phyloP scores from a whole-genome alignment of 1,140 invertebrate species.

The Centruroides vittatus region DNA sequence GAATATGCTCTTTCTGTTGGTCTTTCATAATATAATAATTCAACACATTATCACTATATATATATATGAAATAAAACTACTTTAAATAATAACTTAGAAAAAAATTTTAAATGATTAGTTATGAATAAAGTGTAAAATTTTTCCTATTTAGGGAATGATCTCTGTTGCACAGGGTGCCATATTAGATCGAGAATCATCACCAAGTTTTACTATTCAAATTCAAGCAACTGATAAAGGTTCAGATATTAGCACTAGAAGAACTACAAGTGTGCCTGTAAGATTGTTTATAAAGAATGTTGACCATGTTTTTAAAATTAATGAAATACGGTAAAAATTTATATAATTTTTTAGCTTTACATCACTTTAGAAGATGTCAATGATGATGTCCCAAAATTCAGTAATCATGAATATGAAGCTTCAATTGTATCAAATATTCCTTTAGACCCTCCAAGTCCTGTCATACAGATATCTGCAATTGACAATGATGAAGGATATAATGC shows the following conservation, averaged over 20 bases:
- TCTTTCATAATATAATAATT: too few relatives aligned
- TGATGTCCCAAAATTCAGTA: constrained; percentile 70
- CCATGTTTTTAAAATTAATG: not conserved
- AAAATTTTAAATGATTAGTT: too few relatives aligned
- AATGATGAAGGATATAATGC: constrained; percentile 59
- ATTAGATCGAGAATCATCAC: constrained; percentile 60
- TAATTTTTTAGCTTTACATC: constrained; percentile 14
- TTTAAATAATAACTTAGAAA: too few relatives aligned
- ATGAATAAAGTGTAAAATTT: too few relatives aligned
- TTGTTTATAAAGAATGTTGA: not conserved
- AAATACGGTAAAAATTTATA: too few relatives aligned
- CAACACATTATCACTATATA: too few relatives aligned
- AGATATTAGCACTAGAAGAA: constrained; percentile 40
- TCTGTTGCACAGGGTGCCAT: constrained; percentile 40
- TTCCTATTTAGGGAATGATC: constrained; percentile 25
- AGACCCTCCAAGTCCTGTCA: constrained; percentile 55
- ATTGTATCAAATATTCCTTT: constrained; percentile 68
- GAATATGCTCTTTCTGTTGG: too few relatives aligned
- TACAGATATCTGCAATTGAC: constrained; percentile 62
- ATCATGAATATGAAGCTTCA: constrained; percentile 34
- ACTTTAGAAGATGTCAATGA: constrained; percentile 46
- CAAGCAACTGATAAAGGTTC: constrained; percentile 64
- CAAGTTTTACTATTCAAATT: constrained; percentile 56
- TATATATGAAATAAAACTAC: too few relatives aligned
- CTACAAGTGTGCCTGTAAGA: constrained; percentile 54